A percentile compares a stretch with the other conserved stretches of the same genome.
Conservation (phyloP, 1,140 invertebrate genomes). For the Trichonephila clavata region DNA sequence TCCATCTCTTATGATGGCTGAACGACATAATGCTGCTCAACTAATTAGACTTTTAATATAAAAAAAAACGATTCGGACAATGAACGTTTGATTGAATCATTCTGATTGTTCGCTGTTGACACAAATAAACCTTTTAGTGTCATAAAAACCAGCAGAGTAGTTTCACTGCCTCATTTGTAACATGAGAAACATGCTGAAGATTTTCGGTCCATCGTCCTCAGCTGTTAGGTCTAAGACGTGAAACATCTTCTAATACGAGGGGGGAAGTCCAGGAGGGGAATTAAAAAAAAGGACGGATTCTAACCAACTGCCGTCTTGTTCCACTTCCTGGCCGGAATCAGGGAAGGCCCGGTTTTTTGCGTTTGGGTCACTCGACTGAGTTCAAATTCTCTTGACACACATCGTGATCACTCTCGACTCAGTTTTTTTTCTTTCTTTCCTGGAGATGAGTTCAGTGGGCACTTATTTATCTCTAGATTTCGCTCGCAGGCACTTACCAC, state of each 20-base stretch:
- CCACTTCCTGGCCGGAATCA: constrained; percentile 28
- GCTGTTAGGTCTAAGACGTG: not conserved
- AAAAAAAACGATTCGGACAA: no score
- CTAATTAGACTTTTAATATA: no score
- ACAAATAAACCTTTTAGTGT: not conserved
- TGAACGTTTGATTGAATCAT: no score
- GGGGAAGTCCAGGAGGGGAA: not conserved
- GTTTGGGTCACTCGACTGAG: constrained; percentile 59
- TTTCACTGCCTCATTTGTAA: not conserved
- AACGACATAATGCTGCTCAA: no score
- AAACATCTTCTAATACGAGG: not conserved
- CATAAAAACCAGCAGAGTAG: not conserved
- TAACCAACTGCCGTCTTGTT: not conserved
- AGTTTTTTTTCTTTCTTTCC: not conserved
- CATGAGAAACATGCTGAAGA: not conserved
- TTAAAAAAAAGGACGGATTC: not conserved
- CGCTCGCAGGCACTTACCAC: not conserved
- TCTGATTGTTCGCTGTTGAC: not conserved
- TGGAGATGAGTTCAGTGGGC: constrained; percentile 31
- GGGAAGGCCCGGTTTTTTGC: not conserved
- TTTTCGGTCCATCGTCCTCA: not conserved
- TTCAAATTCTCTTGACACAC: constrained; percentile 62
- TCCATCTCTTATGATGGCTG: no score
- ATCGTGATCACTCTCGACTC: constrained; percentile 48
- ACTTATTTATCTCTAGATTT: constrained; percentile 6